Evolutionary conservation across 2,797 vertebrate species (phyloP).

Genomic region (Argentina silus): DNA sequence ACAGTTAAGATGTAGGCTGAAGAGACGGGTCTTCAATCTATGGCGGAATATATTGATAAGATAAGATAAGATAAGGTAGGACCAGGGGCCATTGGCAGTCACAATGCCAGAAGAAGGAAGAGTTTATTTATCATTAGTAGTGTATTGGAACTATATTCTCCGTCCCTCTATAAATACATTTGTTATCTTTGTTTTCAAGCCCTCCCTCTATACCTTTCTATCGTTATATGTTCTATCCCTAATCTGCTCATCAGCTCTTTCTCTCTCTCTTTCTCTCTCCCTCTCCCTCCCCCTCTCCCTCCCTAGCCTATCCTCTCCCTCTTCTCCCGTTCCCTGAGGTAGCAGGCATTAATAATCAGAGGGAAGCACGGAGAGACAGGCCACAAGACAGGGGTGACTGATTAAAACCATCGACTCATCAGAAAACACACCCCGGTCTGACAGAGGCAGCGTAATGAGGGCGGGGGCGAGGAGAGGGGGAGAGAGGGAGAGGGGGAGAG

Average conservation of each 20-base stretch:
- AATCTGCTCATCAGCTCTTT: background rate
- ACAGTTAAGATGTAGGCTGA: too few species aligned
- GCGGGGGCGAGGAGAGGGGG: slow-evolving; percentile 37
- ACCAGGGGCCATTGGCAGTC: too few species aligned
- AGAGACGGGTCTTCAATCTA: too few species aligned
- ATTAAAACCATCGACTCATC: slow-evolving; percentile 6
- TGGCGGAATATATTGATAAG: too few species aligned
- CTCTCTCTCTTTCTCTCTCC: background rate
- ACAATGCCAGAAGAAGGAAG: too few species aligned
- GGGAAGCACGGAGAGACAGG: background rate
- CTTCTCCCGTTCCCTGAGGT: background rate
- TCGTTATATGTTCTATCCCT: background rate
- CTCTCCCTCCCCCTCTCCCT: background rate
- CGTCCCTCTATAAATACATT: background rate
- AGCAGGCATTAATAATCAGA: slow-evolving; percentile 6
- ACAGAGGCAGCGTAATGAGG: slow-evolving; percentile 72
- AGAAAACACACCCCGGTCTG: slow-evolving; percentile 70
- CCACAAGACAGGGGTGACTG: background rate
- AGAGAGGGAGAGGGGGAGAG: slow-evolving; percentile 37
- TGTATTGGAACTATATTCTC: too few species aligned
- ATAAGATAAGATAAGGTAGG: too few species aligned
- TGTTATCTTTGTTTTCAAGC: background rate
- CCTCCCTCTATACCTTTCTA: background rate
- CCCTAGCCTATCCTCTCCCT: background rate
- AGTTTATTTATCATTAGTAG: too few species aligned